Percentiles rank a stretch among this genome's conserved stretches.
Evolutionary conservation across 1,140 invertebrate genomes (phyloP).

Genomic region (Aradophagus sp.): DNA sequence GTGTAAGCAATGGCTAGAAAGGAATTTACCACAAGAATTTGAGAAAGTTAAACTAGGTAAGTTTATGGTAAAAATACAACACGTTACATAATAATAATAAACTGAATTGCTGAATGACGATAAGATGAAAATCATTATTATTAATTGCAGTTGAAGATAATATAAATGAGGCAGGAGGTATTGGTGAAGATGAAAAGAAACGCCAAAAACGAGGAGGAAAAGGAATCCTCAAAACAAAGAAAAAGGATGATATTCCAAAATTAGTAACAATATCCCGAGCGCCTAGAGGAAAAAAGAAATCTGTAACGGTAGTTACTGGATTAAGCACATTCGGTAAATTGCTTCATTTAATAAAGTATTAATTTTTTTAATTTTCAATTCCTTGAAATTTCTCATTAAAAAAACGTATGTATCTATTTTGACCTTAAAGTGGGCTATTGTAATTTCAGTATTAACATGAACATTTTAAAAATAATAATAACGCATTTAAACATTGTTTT

Average conservation of each 20-base stretch:
- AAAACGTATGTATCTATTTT: too few species aligned
- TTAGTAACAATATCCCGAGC: conserved; percentile 90
- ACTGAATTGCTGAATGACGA: too few species aligned
- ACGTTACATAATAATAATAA: too few species aligned
- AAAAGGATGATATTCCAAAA: conserved; percentile 84
- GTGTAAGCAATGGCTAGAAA: conserved; percentile 97
- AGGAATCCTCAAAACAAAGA: conserved; percentile 84
- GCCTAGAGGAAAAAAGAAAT: conserved; percentile 98
- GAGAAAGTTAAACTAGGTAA: conserved; percentile 87
- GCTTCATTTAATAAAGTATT: not conserved
- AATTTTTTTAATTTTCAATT: conserved; percentile 1
- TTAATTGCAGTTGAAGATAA: too few species aligned
- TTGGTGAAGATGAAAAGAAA: conserved; percentile 93
- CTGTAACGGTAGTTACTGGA: conserved; percentile 92
- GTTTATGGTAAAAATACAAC: too few species aligned
- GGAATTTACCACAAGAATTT: conserved; percentile 94
- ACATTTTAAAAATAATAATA: too few species aligned
- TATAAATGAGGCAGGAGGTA: conserved; percentile 80
- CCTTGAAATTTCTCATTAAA: too few species aligned
- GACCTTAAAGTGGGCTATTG: too few species aligned
- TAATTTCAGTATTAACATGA: too few species aligned
- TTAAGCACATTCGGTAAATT: conserved; percentile 89
- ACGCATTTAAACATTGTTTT: too few species aligned
- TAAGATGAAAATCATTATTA: too few species aligned
- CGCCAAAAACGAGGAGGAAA: conserved; percentile 88